These are phyloP conservation scores for Ptiloglossa arizonensis DNA, from an alignment of 1,140 invertebrate genomes.

Conservation along the genomic window DNA sequence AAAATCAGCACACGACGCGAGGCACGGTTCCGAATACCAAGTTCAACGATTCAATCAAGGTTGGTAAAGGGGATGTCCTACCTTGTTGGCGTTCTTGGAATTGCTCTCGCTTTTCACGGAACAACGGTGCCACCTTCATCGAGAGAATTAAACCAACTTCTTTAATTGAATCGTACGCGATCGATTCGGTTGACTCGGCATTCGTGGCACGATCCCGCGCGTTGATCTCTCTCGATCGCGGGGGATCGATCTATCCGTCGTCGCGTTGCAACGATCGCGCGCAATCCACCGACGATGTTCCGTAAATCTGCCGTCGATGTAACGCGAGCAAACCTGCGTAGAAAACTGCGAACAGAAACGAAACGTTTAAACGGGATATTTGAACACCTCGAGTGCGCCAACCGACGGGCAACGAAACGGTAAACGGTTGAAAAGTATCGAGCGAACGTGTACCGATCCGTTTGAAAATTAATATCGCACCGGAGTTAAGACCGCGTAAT, in stretches of 20 bases:
- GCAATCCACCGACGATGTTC: background rate
- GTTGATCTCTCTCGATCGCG: no score
- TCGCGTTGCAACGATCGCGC: no score
- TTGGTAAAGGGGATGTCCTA: conserved; percentile 11
- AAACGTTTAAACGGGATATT: background rate
- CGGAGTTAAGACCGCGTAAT: conserved; percentile 20
- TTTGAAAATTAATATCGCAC: background rate
- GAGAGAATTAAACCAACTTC: background rate
- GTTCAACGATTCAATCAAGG: background rate
- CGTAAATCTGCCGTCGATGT: background rate
- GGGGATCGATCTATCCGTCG: no score
- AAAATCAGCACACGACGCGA: background rate
- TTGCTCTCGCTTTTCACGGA: background rate
- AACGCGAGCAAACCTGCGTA: background rate
- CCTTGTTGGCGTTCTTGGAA: background rate
- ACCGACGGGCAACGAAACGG: no score
- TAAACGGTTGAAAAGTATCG: background rate
- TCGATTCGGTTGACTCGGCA: background rate
- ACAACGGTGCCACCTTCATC: conserved; percentile 18
- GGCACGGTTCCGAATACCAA: no score
- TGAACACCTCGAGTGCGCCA: no score
- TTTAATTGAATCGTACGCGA: background rate
- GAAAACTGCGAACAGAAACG: background rate
- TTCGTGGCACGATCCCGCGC: no score
- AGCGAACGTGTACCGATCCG: background rate